Evolutionary conservation across 1,140 invertebrate genomes (phyloP).

Genomic region (Anoplophora glabripennis): DNA sequence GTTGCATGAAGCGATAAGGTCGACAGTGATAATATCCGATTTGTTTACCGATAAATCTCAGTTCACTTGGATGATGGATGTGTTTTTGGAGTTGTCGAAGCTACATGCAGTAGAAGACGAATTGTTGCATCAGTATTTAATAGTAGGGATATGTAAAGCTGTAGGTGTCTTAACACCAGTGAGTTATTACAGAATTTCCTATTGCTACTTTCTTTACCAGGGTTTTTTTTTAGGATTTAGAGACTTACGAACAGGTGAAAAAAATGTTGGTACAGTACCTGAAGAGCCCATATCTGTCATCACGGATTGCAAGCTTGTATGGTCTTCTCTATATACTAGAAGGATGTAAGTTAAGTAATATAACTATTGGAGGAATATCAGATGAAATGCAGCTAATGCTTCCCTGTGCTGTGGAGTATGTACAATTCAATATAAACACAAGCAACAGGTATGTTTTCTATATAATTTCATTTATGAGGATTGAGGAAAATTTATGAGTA

Average conservation of each 20-base stretch:
- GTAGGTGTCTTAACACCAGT: slow-evolving; percentile 62
- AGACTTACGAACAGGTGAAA: slow-evolving; percentile 60
- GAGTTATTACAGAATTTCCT: slow-evolving; percentile 20
- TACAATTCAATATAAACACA: slow-evolving; percentile 62
- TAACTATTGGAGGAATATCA: slow-evolving; percentile 53
- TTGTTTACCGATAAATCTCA: slow-evolving; percentile 69
- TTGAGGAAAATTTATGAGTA: too few species aligned
- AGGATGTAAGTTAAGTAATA: slow-evolving; percentile 59
- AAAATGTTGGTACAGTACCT: slow-evolving; percentile 63
- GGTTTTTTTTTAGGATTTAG: slow-evolving; percentile 50
- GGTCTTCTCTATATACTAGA: slow-evolving; percentile 75
- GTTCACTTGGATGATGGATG: slow-evolving; percentile 72
- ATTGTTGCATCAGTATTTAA: slow-evolving; percentile 66
- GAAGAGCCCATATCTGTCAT: slow-evolving; percentile 63
- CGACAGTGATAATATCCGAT: slow-evolving; percentile 67
- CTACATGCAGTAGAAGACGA: slow-evolving; percentile 67
- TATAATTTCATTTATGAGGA: slow-evolving; percentile 18
- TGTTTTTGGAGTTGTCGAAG: slow-evolving; percentile 62
- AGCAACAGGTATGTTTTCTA: slow-evolving; percentile 53
- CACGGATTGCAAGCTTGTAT: slow-evolving; percentile 66
- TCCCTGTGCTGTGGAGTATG: slow-evolving; percentile 65
- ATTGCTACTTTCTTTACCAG: neutral
- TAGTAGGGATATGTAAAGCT: slow-evolving; percentile 68
- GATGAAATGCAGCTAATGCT: slow-evolving; percentile 62
- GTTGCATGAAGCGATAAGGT: slow-evolving; percentile 65